Base-by-base conservation (phyloP, 1,140 invertebrate species). In the Saxidomus purpurata region DNA sequence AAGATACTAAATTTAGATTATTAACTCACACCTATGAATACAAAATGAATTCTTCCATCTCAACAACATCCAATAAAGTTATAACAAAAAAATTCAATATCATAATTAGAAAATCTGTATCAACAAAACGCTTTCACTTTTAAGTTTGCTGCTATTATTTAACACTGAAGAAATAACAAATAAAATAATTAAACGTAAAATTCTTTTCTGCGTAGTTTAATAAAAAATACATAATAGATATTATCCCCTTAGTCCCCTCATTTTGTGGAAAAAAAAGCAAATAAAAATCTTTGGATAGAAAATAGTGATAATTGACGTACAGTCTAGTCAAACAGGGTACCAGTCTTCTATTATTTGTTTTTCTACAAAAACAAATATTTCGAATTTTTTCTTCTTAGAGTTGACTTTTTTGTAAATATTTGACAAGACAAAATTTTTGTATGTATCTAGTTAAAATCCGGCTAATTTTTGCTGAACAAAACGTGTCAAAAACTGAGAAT, bases 321-420 rank as follows among this genome's bases (percentile, higher is more conserved):
- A 61, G n/a, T 28, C 36, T 63, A 59, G 52, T 38, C 55, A 25
- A 82, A 63, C 8, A 31, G 2, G 8, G 67, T 87, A 49, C 71
- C 71, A 71, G 49, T 38, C 71, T 22, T 34, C 25, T 38, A n/a
- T 43, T 87, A 61, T 87, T 87, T 87, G 61, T 63, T 76, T 59
- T 25, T 59, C 69, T 15, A 2, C 31, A 22, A 76, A 49, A 87
- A 59, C 55, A 76, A 87, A 87, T 77, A 87, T 87, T 87, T 87
- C 40, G 47, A 76, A 13, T 61, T 61, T 71, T 79, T 19, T 77
- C 49, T 80, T 80, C 74, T 87, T 61, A 77, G n/a, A 61, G 69
- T 55, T 74, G 49, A 67, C 74, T 87, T 80, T 71, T 87, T 77
- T 87, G 86, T 80, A 36, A 87, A 87, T 87, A 87, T 87, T 87